Percentiles rank a stretch among this genome's conserved stretches.
These are phyloP conservation scores for Dromas ardeola DNA, from an alignment of 2,113 vertebrate species.

Conservation along the genomic window DNA sequence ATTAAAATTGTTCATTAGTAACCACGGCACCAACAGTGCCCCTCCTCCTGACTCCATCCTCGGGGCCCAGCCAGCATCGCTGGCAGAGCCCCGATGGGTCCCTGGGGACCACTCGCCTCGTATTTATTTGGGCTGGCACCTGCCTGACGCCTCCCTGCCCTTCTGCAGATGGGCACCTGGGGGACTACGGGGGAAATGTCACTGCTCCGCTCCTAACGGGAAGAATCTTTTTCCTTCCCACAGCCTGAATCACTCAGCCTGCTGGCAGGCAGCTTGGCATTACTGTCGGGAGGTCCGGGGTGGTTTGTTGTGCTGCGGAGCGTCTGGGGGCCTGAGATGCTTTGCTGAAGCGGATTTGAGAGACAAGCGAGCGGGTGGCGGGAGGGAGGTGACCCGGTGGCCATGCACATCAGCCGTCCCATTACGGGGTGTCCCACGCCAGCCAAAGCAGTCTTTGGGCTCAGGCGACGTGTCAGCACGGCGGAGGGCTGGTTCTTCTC, in stretches of 20 bases:
- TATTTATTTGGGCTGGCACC: conserved; percentile 1
- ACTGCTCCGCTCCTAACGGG: background rate
- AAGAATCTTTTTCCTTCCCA: background rate
- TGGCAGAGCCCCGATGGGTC: background rate
- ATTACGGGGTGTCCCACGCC: accelerated
- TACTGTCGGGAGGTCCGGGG: accelerated
- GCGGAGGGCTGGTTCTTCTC: background rate
- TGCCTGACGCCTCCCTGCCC: conserved; percentile 7
- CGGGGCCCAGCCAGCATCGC: background rate
- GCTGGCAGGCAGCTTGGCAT: background rate
- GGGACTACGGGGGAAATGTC: conserved; percentile 39
- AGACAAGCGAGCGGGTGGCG: accelerated
- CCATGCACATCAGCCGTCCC: accelerated
- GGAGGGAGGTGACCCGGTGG: background rate
- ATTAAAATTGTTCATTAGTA: conserved; percentile 59
- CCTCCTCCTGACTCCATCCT: background rate
- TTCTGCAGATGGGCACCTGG: conserved; percentile 22
- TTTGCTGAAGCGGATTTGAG: background rate
- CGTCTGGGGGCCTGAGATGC: background rate
- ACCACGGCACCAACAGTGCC: background rate
- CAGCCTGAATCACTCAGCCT: background rate
- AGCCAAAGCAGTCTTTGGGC: background rate
- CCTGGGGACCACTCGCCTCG: background rate
- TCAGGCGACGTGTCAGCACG: accelerated
- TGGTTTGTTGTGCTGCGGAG: background rate